Percentiles rank a stretch among this genome's conserved stretches.
phyloP scores from a whole-genome alignment of 2,888 invertebrate species.

The Dusona sp. region DNA sequence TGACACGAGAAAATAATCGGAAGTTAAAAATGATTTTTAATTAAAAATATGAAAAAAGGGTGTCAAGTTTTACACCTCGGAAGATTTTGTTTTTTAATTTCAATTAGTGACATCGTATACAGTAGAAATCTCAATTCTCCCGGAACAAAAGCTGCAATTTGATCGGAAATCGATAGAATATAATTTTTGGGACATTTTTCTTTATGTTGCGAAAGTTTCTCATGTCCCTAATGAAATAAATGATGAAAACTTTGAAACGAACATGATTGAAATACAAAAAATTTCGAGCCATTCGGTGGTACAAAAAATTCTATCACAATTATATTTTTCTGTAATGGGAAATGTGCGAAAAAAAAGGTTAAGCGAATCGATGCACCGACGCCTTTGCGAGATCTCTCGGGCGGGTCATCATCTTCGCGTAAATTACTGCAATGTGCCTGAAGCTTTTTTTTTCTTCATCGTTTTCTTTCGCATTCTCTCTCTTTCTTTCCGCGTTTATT shows the following conservation, averaged over 20 bases:
- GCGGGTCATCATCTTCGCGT: slow-evolving; percentile 28
- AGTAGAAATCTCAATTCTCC: too few species aligned
- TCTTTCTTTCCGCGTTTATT: slow-evolving; percentile 44
- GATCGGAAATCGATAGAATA: too few species aligned
- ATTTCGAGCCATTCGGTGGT: neutral
- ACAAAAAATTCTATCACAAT: neutral
- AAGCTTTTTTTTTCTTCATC: slow-evolving; percentile 13
- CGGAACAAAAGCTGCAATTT: too few species aligned
- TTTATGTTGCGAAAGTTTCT: too few species aligned
- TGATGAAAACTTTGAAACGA: neutral
- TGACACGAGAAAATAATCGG: neutral
- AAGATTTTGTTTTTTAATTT: neutral
- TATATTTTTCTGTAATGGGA: neutral
- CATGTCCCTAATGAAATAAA: neutral
- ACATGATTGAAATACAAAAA: neutral
- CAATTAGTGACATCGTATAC: too few species aligned
- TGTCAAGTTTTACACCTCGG: neutral
- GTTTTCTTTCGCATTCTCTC: slow-evolving; percentile 1
- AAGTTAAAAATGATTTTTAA: neutral
- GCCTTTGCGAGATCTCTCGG: neutral
- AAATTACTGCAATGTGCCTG: slow-evolving; percentile 32
- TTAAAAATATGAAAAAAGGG: neutral
- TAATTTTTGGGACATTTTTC: too few species aligned
- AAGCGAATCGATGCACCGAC: slow-evolving; percentile 25
- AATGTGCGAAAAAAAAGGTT: neutral